Base-by-base conservation (phyloP, 1,140 invertebrate species). In the Saccostrea echinata region DNA sequence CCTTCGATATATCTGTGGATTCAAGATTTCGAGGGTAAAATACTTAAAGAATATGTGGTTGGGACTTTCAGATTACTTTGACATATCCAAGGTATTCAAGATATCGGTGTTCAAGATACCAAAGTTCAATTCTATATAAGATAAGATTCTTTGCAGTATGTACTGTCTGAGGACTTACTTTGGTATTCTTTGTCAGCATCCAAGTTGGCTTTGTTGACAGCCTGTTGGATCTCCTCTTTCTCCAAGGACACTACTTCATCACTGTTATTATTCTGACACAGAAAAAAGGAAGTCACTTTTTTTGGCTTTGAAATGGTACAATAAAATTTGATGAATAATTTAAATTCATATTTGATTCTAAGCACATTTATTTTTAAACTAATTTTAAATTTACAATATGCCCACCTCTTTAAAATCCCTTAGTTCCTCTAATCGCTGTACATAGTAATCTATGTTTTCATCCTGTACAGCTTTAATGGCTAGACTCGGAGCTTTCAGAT, bases 401-500 rank as follows among this genome's bases (percentile, higher is more conserved):
- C 51, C 9, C 90, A 93, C 93, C 91, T 91, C 90, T 90, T 93
- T 93, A 24, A 82, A 86, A 71, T 92, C 92, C 57, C 86, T 83
- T 3, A 85, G 64, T 27, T 92, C 89, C 3, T 88, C 35, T 33
- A 95, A 88, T 71, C 90, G 91, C 35, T 64, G 61, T 27, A 91
- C 84, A 86, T 95, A 95, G 76, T 91, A 92, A 33, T 93, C 91
- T 24, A 94, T 91, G 81, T 95, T 95, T 12, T 94, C 92, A 51
- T 92, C 89, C 53, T 91, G 89, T 8, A 95, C 90, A 83, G 93
- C 93, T 84, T 91, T 93, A 16, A 95, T 88, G 12, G 91, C 91
- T 8, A 95, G 92, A 16, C 89, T 80, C 1, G 96, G 93, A 90
- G 95, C 96, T 80, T 94, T 94, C 43, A 95, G 90, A 1, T 92